Evolutionary conservation across 2,797 vertebrate genomes (phyloP).

Genomic region (Hapalemur alaotrensis): DNA sequence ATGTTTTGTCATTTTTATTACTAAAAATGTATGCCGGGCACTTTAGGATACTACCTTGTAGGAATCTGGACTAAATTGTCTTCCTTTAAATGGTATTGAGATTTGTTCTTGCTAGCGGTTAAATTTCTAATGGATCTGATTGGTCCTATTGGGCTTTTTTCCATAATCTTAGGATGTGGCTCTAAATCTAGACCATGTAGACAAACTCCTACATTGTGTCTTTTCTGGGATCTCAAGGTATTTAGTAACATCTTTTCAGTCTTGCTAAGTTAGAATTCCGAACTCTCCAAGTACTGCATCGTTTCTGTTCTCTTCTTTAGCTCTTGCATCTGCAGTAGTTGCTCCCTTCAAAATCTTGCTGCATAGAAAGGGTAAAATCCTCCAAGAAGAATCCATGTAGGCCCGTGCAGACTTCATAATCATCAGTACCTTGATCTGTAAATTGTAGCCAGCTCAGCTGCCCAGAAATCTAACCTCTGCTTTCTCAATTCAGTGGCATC

Average conservation of each 20-base stretch:
- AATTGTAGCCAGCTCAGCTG: background rate
- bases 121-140: background rate
- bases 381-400: background rate
- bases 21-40: background rate
- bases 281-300: background rate
- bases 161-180: background rate
- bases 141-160: background rate
- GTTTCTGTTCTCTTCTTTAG: background rate
- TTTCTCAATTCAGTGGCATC: background rate
- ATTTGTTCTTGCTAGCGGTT: background rate
- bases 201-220: background rate
- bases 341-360: background rate
- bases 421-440: background rate
- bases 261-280: background rate
- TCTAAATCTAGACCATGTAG: background rate
- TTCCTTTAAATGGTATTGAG: background rate
- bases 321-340: background rate
- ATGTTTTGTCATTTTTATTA: background rate
- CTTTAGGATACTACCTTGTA: background rate
- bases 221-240: background rate
- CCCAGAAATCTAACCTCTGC: background rate
- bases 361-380: too few species aligned
- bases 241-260: background rate
- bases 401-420: background rate
- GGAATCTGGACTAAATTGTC: background rate